Evolutionary conservation across 23 tunicate species (phyloP).

Genomic region (Halocynthia aurantium): DNA sequence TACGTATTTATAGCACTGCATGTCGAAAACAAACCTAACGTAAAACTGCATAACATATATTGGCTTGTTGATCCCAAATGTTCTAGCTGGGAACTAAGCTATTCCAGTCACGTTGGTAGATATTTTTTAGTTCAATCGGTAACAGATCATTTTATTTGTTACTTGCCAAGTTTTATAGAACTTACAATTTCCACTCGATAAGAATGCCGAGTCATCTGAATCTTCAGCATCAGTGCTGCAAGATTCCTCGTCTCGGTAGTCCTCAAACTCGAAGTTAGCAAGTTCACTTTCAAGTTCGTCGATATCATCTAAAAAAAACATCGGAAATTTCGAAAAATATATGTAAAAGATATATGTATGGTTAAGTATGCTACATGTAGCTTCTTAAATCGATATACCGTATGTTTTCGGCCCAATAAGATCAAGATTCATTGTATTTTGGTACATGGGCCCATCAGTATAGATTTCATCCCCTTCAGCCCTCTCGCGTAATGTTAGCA

Average conservation of each 20-base stretch:
- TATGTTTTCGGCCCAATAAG: slow-evolving; percentile 37
- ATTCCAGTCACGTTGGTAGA: no score
- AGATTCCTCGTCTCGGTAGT: slow-evolving; percentile 34
- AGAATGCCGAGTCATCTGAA: no score
- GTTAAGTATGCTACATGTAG: no score
- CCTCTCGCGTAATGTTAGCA: slow-evolving; percentile 4
- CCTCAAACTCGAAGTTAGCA: slow-evolving; percentile 40
- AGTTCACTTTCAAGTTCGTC: slow-evolving; percentile 74
- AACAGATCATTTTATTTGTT: no score
- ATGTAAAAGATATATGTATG: neutral
- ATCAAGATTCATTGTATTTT: slow-evolving; percentile 27
- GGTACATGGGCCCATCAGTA: neutral
- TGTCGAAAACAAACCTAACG: no score
- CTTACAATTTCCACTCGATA: no score
- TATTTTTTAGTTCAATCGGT: no score
- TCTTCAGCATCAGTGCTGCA: neutral
- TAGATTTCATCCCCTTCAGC: slow-evolving; percentile 8
- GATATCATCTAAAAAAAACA: slow-evolving; percentile 27
- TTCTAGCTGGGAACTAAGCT: no score
- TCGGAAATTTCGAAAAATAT: neutral
- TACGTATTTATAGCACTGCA: no score
- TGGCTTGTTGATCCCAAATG: no score
- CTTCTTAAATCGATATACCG: slow-evolving; percentile 27
- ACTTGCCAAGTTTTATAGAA: no score
- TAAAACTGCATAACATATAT: no score